These are phyloP conservation scores for Psilopogon haemacephalus DNA, from an alignment of 2,113 vertebrate species.

Conservation along the genomic window DNA sequence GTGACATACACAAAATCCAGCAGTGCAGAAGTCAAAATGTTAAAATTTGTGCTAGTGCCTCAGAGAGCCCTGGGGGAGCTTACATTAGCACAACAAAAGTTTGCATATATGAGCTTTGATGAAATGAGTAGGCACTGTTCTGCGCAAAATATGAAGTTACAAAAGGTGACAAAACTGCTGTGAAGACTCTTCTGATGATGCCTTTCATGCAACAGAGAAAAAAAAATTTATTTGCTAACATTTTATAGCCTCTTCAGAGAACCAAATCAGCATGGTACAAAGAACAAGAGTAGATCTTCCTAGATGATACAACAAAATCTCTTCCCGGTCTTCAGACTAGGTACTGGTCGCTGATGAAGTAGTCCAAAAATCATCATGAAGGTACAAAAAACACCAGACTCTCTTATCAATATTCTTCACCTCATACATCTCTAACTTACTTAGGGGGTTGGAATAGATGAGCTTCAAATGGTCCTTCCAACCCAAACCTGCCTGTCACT, in stretches of 20 bases:
- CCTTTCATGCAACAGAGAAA: not conserved
- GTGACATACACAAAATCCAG: slow-evolving; percentile 53
- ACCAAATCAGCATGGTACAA: not conserved
- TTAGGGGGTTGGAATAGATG: not conserved
- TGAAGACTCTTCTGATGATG: slow-evolving; percentile 5
- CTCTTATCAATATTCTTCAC: not conserved
- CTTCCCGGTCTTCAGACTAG: not conserved
- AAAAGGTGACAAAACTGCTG: not conserved
- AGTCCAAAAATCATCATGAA: not conserved
- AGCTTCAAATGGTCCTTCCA: not conserved
- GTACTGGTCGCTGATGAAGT: not conserved
- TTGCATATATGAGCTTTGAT: slow-evolving; percentile 50
- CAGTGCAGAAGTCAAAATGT: slow-evolving; percentile 52
- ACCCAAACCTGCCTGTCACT: not conserved
- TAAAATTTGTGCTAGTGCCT: slow-evolving; percentile 41
- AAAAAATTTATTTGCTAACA: slow-evolving; percentile 23
- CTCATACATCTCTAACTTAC: not conserved
- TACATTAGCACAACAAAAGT: slow-evolving; percentile 67
- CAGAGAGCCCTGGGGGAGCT: slow-evolving; percentile 31
- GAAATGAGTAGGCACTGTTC: slow-evolving; percentile 1
- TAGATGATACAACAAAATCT: not conserved
- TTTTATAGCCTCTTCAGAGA: not conserved
- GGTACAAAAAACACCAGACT: not conserved
- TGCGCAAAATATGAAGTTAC: not conserved
- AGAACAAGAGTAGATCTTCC: not conserved